Evolutionary conservation across 2,888 invertebrate species (phyloP), one percentile per base, ranked within the genome.

Genomic region (Panorpa germanica): DNA sequence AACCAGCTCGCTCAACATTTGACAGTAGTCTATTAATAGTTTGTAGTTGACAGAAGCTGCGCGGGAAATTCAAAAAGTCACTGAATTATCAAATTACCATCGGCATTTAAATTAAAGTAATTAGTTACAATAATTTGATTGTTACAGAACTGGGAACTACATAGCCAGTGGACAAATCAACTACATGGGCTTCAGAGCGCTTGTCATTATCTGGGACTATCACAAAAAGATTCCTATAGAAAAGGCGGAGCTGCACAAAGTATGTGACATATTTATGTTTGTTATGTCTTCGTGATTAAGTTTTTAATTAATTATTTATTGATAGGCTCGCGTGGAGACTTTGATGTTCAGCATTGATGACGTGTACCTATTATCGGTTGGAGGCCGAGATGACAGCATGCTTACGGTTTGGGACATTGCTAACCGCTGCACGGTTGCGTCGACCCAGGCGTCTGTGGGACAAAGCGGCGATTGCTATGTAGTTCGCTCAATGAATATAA

Each of bases 101-200:
- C n/a, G n/a, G n/a, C n/a, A n/a, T n/a, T n/a, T n/a, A n/a, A n/a
- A n/a, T n/a, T n/a, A n/a, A n/a, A n/a, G n/a, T n/a, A n/a, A n/a
- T n/a, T n/a, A n/a, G n/a, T n/a, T n/a, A n/a, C n/a, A n/a, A n/a
- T n/a, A n/a, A n/a, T n/a, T n/a, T n/a, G n/a, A n/a, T n/a, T n/a
- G n/a, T n/a, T n/a, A n/a, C n/a, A n/a, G n/a, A n/a, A n/a, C n/a
- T 40, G 83, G 91, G 14, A 71, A 70, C 13, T 81, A 67, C 43
- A 58, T 93, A 21, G 91, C 83, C 4, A 86, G 90, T 0, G 91
- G 91, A 0, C 88, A 91, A 54, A 68, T 77, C 21, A 90, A 82
- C 46, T 80, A 86, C 45, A 80, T 85, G 51, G 91, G 91, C 4
- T 90, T 88, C 49, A 82, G 80, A 50, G 72, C 90, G 0, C 66